These are phyloP conservation scores for Listronotus bonariensis DNA, from an alignment of 1,140 invertebrate genomes.

Conservation along the genomic window DNA sequence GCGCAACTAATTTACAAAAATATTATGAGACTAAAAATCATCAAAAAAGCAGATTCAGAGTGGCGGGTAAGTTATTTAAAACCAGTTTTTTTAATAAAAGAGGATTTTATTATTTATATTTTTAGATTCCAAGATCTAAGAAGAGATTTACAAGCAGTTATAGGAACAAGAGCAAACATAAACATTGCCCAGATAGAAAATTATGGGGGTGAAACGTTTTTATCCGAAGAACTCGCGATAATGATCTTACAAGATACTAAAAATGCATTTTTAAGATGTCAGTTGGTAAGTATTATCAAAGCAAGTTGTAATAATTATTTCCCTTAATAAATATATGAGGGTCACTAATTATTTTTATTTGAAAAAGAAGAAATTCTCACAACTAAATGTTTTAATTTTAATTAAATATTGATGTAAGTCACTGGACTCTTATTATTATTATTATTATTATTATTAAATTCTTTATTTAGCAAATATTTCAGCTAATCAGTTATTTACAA, in stretches of 20 bases:
- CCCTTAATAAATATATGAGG: no score
- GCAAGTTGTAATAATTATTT: no score
- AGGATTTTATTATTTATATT: background rate
- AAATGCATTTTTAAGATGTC: slow-evolving; percentile 86
- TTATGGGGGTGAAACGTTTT: slow-evolving; percentile 95
- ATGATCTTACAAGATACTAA: slow-evolving; percentile 91
- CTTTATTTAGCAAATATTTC: no score
- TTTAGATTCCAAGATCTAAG: slow-evolving; percentile 87
- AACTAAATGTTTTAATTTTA: no score
- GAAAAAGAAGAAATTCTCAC: no score
- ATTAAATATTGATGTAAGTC: no score
- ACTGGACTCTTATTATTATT: no score
- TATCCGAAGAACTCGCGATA: slow-evolving; percentile 95
- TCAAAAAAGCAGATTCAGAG: slow-evolving; percentile 84
- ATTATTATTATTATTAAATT: no score
- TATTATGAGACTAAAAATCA: slow-evolving; percentile 96
- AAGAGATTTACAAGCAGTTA: slow-evolving; percentile 90
- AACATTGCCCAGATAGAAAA: slow-evolving; percentile 94
- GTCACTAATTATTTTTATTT: no score
- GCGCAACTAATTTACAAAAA: slow-evolving; percentile 72
- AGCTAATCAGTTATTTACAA: no score
- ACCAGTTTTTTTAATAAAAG: no score
- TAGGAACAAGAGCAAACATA: slow-evolving; percentile 88
- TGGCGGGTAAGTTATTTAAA: slow-evolving; percentile 60
- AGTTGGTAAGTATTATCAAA: slow-evolving; percentile 63